phyloP scores from a whole-genome alignment of 1,140 invertebrate species.

The Bacillus rossius region DNA sequence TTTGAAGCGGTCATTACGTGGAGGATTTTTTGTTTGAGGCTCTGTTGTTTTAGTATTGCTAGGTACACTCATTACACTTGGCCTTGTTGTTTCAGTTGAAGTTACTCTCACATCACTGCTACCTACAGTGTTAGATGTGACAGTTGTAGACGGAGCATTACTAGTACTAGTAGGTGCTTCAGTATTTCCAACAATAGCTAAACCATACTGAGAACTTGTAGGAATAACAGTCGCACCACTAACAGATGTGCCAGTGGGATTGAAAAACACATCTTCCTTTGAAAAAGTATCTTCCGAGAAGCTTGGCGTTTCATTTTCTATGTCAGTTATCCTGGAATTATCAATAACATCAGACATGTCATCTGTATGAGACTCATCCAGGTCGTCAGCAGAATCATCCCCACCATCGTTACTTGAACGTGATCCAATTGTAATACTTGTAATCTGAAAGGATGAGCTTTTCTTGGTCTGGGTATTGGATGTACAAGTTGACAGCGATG shows the following conservation, averaged over 20 bases:
- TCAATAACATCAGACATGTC: constrained; percentile 62
- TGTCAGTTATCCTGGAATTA: constrained; percentile 72
- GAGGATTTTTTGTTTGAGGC: constrained; percentile 52
- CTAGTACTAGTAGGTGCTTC: constrained; percentile 44
- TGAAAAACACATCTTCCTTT: constrained; percentile 75
- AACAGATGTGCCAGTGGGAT: constrained; percentile 64
- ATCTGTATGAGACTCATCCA: constrained; percentile 87
- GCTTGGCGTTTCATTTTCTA: constrained; percentile 77
- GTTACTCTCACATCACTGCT: constrained; percentile 6
- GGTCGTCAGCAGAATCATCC: constrained; percentile 87
- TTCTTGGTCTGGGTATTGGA: constrained; percentile 54
- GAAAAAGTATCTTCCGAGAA: constrained; percentile 80
- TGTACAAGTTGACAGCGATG: constrained; percentile 27
- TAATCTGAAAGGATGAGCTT: constrained; percentile 90
- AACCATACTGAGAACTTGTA: constrained; percentile 74
- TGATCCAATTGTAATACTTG: constrained; percentile 75
- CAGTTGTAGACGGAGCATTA: constrained; percentile 13
- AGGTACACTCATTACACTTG: constrained; percentile 46
- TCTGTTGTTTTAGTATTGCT: constrained; percentile 30
- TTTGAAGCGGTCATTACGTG: constrained; percentile 84
- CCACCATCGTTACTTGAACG: constrained; percentile 78
- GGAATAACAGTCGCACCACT: constrained; percentile 75
- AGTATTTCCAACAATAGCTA: constrained; percentile 62
- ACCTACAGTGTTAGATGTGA: constrained; percentile 6
- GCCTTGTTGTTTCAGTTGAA: constrained; percentile 1